Percentiles rank a stretch among this genome's conserved stretches.
These are phyloP conservation scores for Rhinophrynus dorsalis DNA, from an alignment of 2,797 vertebrate genomes.

Conservation along the genomic window DNA sequence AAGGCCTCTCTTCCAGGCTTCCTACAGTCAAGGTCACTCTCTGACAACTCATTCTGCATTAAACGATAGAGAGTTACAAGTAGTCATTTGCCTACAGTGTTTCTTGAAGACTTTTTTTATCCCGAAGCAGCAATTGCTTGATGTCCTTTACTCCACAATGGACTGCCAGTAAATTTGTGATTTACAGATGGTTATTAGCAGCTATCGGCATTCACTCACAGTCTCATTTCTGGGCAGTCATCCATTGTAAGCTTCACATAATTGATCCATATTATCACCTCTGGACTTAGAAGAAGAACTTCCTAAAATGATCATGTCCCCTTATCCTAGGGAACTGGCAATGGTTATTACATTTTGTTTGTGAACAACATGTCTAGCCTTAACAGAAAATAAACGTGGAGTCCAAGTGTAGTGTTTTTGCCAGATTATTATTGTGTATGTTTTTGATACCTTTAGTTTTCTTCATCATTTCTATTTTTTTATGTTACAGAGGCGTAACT, in stretches of 20 bases:
- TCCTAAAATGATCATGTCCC: too few species aligned
- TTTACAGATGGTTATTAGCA: conserved; percentile 48
- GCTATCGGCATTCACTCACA: not conserved
- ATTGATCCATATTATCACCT: not conserved
- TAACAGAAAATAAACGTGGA: too few species aligned
- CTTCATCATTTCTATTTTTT: too few species aligned
- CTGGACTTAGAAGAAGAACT: too few species aligned
- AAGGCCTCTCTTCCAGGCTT: conserved; percentile 2
- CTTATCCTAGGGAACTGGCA: too few species aligned
- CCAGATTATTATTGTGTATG: too few species aligned
- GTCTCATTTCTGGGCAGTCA: too few species aligned
- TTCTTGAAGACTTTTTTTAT: conserved; percentile 28
- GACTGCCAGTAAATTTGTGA: not conserved
- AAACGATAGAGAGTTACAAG: conserved; percentile 1
- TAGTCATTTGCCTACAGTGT: conserved; percentile 2
- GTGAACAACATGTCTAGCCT: too few species aligned
- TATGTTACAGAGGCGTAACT: too few species aligned
- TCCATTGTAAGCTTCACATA: not conserved
- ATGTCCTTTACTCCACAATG: conserved; percentile 15
- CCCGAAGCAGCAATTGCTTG: conserved; percentile 27
- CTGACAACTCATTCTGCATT: conserved; percentile 17
- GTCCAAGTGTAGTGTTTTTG: too few species aligned
- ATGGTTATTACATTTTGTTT: too few species aligned
- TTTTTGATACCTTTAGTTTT: too few species aligned
- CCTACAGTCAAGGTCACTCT: conserved; percentile 6